Base-by-base conservation (phyloP, 2,888 invertebrate genomes). In the Drosophila niveifrons region DNA sequence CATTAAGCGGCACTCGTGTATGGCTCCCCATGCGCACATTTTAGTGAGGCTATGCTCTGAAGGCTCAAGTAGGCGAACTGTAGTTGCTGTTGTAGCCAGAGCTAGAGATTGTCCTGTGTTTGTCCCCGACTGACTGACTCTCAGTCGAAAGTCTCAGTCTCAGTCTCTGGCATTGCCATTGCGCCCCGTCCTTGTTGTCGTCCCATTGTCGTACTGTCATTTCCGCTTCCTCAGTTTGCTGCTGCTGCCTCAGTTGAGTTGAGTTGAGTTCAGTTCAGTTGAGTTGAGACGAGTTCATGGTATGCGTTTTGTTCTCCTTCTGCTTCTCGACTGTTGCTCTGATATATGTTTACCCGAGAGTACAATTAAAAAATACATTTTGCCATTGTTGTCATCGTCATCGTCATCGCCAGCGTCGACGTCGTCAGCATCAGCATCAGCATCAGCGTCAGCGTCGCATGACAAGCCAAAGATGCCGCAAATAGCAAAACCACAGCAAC, bases 351-450 rank as follows among this genome's bases (percentile, higher is more conserved):
- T 75, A 79, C 90, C 88, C 88, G 73, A 78, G 89, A 89, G 90
- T 70, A 78, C 85, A 88, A 89, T 90, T 87, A 85, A 85, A 89
- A 82, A 79, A 82, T 88, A 83, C 75, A 88, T 88, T 88, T 88
- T 77, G 72, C 88, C 64, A 82, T 82, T 82, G 82, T 82, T 78
- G 72, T 71, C 76, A 66, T 66, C 75, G 74, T 79, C 74, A 75
- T 82, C 80, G 80, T 80, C 87, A 72, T 70, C 74, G 65, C 44
- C 75, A 68, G 62, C 75, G 74, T 79, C 73, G 72, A 80, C 80
- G 80, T 80, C 87, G 69, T 70, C 74, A 63, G 44, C 59, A 46
- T 70, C 74, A 62, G 43, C 59, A 44, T 59, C 77, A 66, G 61
- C 73, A 46, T 64, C 73, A 72, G 48, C 63, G 57, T 80, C 78